A percentile compares a stretch with the other conserved stretches of the same genome.
Evolutionary conservation across 2,113 vertebrate genomes (phyloP).

Genomic region (Pseudopodoces humilis): DNA sequence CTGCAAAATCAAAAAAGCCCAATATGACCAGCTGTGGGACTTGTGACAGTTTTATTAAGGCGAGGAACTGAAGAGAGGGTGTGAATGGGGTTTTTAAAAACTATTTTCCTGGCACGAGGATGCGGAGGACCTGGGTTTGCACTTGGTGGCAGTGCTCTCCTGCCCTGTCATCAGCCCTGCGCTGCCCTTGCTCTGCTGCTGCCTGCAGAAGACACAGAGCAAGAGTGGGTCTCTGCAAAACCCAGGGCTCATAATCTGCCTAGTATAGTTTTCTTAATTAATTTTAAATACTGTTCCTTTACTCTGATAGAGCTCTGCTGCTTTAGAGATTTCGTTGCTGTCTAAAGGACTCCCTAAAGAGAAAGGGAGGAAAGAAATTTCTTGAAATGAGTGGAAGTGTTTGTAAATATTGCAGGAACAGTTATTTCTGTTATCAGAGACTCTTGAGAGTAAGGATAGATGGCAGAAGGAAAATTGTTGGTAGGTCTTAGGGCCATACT

Average conservation of each 20-base stretch:
- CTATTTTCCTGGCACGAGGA: fast-evolving
- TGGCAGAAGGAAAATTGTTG: background rate
- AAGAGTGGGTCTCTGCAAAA: background rate
- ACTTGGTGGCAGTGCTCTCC: constrained; percentile 67
- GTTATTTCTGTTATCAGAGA: background rate
- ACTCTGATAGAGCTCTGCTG: background rate
- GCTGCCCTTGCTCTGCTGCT: background rate
- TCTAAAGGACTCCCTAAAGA: background rate
- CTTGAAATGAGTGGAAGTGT: background rate
- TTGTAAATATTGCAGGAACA: background rate
- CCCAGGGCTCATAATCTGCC: background rate
- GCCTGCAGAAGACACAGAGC: background rate
- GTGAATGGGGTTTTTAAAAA: background rate
- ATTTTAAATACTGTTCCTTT: background rate
- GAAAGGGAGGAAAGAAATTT: background rate
- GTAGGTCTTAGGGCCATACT: background rate
- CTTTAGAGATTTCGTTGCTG: background rate
- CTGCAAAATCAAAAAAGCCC: background rate
- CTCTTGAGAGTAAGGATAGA: background rate
- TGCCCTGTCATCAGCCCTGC: background rate
- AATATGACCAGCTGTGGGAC: background rate
- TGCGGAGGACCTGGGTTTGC: background rate
- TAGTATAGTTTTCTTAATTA: background rate
- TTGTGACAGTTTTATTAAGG: background rate
- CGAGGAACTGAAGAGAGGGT: background rate